Evolutionary conservation across 1,140 invertebrate species (phyloP), one percentile per base, ranked within the genome.

Genomic region (Melipona quadrifasciata): DNA sequence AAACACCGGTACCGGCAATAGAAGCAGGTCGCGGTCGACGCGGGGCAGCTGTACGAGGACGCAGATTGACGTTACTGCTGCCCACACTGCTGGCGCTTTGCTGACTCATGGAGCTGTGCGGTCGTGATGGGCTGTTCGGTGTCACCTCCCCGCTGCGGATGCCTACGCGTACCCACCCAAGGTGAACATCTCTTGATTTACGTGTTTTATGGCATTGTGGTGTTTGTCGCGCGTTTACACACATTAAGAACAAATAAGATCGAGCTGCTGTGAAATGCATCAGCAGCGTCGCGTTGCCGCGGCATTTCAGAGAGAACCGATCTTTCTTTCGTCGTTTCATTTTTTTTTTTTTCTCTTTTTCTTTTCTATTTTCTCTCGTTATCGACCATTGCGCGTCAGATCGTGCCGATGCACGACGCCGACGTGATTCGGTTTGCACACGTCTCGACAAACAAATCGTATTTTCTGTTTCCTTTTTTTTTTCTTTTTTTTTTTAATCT

Each of bases 1-100:
- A 96, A 93, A 98, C 96, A 84, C 97, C 97, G 85, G 97, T 98
- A 91, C 97, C 97, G 89, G 97, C 97, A 92, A 98, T 98, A 94
- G 97, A 98, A 90, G 97, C 96, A 87, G 98, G 97, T 82, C 97
- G 95, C 72, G 96, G 97, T 92, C 96, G 95, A 87, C 97, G 95
- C 80, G 96, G 96, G 80, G 96, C 95, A 76, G 96, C 95, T 71
- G 94, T 94, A 55, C 95, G 93, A 71, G 96, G 95, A 88, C 96
- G 95, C 88, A 96, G 91, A 95, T 94, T 96, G 92, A 95, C 95
- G 92, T 94, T 95, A 93, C 94, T 93, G 89, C 95, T 95, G 89
- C 94, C 94, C 87, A 95, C 94, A 89, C 95, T 96, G 91, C 94
- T 96, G 90, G 94, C 95, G 91, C 96, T 96, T 92, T 96, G 96